Evolutionary conservation across 2,797 vertebrate genomes (phyloP).

Genomic region (Chrysocyon brachyurus): DNA sequence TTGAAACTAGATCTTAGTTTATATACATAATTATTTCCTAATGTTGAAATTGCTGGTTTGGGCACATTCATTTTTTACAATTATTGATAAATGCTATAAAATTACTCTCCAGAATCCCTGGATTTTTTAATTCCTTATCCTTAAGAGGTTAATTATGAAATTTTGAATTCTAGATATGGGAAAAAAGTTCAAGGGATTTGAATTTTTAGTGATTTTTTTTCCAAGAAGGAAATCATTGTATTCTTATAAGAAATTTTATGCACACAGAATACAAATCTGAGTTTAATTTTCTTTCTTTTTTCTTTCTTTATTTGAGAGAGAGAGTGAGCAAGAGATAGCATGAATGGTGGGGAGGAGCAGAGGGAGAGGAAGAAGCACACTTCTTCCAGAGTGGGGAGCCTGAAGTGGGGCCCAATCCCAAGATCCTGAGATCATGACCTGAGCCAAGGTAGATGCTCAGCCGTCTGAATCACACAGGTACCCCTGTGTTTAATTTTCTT

Average conservation of each 20-base stretch:
- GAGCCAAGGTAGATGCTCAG: not conserved
- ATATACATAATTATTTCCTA: not conserved
- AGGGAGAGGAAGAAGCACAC: not conserved
- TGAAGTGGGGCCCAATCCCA: not conserved
- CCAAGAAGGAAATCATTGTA: not conserved
- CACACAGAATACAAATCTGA: constrained; percentile 30
- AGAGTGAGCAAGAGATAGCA: not conserved
- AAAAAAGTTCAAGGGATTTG: not conserved
- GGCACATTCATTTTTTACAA: not conserved
- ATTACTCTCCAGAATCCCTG: not conserved
- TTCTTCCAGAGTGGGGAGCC: not conserved
- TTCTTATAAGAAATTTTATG: not conserved
- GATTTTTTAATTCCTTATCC: not conserved
- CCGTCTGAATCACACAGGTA: not conserved
- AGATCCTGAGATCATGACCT: not conserved
- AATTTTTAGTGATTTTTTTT: not conserved
- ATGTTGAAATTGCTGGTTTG: not conserved
- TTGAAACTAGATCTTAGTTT: not conserved
- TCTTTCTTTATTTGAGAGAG: not conserved
- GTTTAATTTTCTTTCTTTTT: constrained; percentile 36
- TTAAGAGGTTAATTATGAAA: not conserved
- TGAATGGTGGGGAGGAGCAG: not conserved
- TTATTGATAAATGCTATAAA: not conserved
- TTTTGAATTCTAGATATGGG: not conserved
- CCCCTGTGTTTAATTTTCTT: constrained; percentile 65